Evolutionary conservation across 1,140 invertebrate species (phyloP).

Genomic region (Idris sp.): DNA sequence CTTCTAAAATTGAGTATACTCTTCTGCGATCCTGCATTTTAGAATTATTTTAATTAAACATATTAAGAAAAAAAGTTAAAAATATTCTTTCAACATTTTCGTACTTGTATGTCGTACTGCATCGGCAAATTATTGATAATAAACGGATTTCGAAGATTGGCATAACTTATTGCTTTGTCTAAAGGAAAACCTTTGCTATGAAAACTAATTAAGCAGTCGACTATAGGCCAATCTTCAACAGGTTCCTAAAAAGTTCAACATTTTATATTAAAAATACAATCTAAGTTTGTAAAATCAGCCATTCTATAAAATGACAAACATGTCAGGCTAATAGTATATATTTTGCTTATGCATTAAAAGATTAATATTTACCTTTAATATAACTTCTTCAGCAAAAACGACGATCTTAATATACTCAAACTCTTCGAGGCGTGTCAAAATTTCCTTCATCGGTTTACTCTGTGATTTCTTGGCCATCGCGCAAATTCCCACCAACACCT

Average conservation of each 20-base stretch:
- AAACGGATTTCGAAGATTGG: constrained; percentile 95
- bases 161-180: constrained; percentile 98
- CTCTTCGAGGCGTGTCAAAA: constrained; percentile 94
- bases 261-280: no score
- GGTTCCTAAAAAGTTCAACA: constrained; percentile 83
- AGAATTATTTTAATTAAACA: background rate
- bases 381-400: constrained; percentile 95
- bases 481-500: constrained; percentile 97
- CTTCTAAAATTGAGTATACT: constrained; percentile 96
- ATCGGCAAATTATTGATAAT: constrained; percentile 99
- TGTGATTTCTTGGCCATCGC: constrained; percentile 99
- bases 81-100: background rate
- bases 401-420: constrained; percentile 97
- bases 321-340: no score
- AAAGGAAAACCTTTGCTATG: constrained; percentile 99
- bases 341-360: background rate
- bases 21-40: constrained; percentile 87
- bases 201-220: constrained; percentile 98
- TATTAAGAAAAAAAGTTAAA: background rate
- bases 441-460: constrained; percentile 99
- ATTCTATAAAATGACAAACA: no score
- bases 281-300: no score
- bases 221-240: constrained; percentile 98
- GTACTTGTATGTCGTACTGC: constrained; percentile 97
- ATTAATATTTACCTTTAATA: constrained; percentile 84